Evolutionary conservation across 2,888 invertebrate species (phyloP).

Genomic region (Idaea dimidiata): DNA sequence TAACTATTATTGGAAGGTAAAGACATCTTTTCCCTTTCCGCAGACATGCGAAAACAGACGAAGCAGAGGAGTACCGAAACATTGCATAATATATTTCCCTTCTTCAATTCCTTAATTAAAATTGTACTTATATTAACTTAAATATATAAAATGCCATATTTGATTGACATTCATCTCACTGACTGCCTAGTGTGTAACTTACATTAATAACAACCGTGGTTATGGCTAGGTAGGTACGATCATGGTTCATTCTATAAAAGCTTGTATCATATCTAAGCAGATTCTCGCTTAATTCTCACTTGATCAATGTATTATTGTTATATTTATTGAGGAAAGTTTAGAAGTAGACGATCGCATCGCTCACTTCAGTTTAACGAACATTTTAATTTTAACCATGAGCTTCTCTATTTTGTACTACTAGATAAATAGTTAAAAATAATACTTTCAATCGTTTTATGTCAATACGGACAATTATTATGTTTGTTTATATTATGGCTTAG

Average conservation of each 20-base stretch:
- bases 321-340: not conserved
- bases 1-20: not conserved
- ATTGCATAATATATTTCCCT: conserved; percentile 6
- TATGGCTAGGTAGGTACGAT: conserved; percentile 11
- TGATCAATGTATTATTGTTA: not conserved
- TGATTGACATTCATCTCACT: conserved; percentile 54
- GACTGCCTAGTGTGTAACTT: conserved; percentile 36
- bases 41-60: not conserved
- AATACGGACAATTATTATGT: not conserved
- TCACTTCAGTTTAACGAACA: not conserved
- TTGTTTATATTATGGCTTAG: not conserved
- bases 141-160: conserved; percentile 53
- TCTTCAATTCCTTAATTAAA: not conserved
- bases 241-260: too few relatives aligned
- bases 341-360: not conserved
- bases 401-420: not conserved
- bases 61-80: not conserved
- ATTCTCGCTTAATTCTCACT: too few relatives aligned
- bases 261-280: too few relatives aligned
- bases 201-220: conserved; percentile 30
- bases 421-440: not conserved
- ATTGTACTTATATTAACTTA: conserved; percentile 24
- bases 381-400: not conserved
- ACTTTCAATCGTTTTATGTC: not conserved
- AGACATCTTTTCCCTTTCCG: not conserved